These are phyloP conservation scores for Anomalospiza imberbis DNA, from an alignment of 2,797 vertebrate species.

Conservation along the genomic window DNA sequence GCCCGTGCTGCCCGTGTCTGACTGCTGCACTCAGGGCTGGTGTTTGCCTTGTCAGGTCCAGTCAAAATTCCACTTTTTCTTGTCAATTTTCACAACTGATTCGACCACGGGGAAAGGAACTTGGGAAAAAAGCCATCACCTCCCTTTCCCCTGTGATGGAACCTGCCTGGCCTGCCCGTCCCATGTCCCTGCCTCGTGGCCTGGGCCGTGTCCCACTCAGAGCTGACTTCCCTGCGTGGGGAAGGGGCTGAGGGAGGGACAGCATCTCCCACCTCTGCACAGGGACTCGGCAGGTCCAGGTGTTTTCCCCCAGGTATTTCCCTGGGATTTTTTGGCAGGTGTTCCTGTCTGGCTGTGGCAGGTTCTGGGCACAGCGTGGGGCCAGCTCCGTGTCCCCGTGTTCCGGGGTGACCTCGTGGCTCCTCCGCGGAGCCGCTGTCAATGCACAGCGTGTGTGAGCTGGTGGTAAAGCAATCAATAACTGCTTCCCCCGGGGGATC, in stretches of 20 bases:
- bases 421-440: background rate
- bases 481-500: background rate
- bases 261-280: fast-evolving
- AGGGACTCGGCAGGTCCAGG: background rate
- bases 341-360: background rate
- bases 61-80: background rate
- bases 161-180: background rate
- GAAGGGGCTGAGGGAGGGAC: background rate
- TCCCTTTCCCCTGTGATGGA: background rate
- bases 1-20: fast-evolving
- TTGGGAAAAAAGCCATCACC: fast-evolving
- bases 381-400: background rate
- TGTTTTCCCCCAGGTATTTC: fast-evolving
- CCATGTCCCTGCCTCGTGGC: fast-evolving
- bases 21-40: background rate
- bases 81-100: background rate
- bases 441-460: background rate
- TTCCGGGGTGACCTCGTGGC: background rate
- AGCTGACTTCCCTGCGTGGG: fast-evolving
- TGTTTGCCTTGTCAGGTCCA: fast-evolving
- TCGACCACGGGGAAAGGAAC: fast-evolving
- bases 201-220: fast-evolving
- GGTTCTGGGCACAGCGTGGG: background rate
- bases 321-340: background rate
- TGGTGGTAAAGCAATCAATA: background rate